Evolutionary conservation across 2,113 vertebrate genomes (phyloP).

Genomic region (Silurus asotus): DNA sequence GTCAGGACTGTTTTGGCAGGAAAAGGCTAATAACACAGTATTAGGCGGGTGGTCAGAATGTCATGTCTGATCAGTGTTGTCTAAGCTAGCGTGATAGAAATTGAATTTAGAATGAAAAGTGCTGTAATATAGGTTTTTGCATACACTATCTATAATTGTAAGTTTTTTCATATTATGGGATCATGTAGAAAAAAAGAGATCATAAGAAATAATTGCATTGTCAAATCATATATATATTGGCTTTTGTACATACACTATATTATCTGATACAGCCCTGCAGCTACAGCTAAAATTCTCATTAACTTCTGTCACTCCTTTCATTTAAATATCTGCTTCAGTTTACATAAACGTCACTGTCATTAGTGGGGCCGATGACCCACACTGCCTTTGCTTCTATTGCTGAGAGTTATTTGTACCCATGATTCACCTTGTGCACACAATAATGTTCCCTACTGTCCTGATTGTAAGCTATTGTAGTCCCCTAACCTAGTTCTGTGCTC

Average conservation of each 20-base stretch:
- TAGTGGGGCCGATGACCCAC: background rate
- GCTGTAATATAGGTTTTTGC: no score
- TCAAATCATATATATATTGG: no score
- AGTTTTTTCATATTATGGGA: no score
- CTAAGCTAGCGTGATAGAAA: no score
- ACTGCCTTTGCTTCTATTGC: background rate
- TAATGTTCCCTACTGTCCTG: background rate
- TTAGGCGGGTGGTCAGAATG: no score
- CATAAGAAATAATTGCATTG: no score
- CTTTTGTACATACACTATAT: background rate
- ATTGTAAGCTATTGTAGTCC: background rate
- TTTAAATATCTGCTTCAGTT: background rate
- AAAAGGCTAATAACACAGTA: no score
- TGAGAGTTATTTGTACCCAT: background rate
- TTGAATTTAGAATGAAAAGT: no score
- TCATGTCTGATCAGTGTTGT: no score
- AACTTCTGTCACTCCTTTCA: background rate
- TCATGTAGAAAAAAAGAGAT: no score
- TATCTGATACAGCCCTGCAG: background rate
- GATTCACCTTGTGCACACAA: background rate
- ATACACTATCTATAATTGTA: no score
- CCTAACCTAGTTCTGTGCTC: background rate
- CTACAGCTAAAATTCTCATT: background rate
- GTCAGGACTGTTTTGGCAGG: no score
- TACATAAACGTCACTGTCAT: background rate